A percentile compares a stretch with the other conserved stretches of the same genome.
Evolutionary conservation across 2,797 vertebrate species (phyloP).

Genomic region (Pristis pectinata): DNA sequence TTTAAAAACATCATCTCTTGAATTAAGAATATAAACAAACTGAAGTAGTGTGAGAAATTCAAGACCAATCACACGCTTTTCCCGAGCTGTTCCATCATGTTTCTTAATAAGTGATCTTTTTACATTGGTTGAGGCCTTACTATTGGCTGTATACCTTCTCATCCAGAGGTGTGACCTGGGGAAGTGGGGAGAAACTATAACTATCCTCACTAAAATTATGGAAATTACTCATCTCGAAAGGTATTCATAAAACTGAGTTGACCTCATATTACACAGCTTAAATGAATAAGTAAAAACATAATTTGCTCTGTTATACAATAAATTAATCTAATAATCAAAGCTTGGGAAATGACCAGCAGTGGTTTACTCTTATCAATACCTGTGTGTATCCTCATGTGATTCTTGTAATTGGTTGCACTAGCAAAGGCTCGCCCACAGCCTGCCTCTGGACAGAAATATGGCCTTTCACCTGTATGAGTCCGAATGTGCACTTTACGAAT

Average conservation of each 20-base stretch:
- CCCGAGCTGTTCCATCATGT: neutral
- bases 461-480: conserved; percentile 96
- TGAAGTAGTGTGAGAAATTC: neutral
- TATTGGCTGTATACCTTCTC: neutral
- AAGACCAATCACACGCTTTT: neutral
- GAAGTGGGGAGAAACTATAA: neutral
- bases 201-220: neutral
- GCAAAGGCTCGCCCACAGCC: conserved; percentile 94
- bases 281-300: neutral
- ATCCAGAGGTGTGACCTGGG: neutral
- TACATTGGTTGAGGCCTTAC: neutral
- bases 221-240: neutral
- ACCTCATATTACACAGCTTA: neutral
- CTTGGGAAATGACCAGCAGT: neutral
- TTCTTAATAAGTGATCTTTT: neutral
- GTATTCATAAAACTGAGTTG: neutral
- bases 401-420: conserved; percentile 98
- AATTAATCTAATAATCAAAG: neutral
- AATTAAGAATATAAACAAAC: neutral
- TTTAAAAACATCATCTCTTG: neutral
- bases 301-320: neutral
- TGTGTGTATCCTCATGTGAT: conserved; percentile 98
- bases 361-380: conserved; percentile 56
- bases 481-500: conserved; percentile 98
- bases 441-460: conserved; percentile 95